Evolutionary conservation across 1,140 invertebrate species (phyloP), one percentile per base, ranked within the genome.

Genomic region (Cepaea nemoralis): DNA sequence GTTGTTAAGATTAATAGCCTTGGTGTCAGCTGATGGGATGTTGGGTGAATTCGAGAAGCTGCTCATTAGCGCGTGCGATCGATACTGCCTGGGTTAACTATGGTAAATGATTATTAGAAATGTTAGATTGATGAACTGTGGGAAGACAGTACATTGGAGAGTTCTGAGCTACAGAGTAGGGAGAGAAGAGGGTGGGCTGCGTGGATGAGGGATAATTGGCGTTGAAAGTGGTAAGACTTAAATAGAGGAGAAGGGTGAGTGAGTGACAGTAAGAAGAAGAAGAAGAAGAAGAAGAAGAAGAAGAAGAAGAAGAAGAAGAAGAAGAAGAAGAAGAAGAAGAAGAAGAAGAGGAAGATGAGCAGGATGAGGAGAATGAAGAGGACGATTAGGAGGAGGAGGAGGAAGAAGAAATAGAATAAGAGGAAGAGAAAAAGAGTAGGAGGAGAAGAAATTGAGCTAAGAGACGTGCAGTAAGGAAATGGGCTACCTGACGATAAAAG

Each of bases 341-440:
- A 71, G 71, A 75, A 48, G 50, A 42, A 66, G 63, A 33, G 73
- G 50, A 24, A 77, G 63, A 75, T 22, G 50, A 50, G 37, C 48
- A 22, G 40, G 74, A 67, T 27, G 50, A 12, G 50, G 42, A 39
- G 71, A 69, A 33, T 48, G 71, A 75, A 48, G 50, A 39, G 73
- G 31, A 42, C 40, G 48, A 42, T 50, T 12, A 69, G 66, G 27
- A 59, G 50, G 59, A 71, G 71, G 66, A 48, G 50, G 71, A 66
- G 63, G n/a, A 55, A 69, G 37, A 77, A 76, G 39, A 69, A 37
- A 48, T 59, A 76, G 71, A 59, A 59, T 66, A 35, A 42, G 55
- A 59, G 71, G 66, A 67, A 81, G 37, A 74, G 37, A 75, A 59
- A 74, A 33, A 1, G 22, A 69, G 59, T 48, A 33, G 48, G 50